Evolutionary conservation across 2,888 invertebrate genomes (phyloP).

Genomic region (Melinopterus prodromus): DNA sequence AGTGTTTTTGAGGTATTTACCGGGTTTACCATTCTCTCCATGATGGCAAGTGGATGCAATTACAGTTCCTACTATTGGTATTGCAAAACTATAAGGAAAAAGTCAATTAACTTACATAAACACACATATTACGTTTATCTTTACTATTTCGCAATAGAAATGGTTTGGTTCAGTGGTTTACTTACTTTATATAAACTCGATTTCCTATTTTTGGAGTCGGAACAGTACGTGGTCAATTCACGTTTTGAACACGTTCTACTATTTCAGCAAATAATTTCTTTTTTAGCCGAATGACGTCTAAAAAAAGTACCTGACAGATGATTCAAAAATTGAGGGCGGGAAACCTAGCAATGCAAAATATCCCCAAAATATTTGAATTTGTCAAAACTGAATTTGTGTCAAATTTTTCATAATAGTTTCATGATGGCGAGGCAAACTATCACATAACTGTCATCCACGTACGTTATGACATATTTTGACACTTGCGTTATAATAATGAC

Average conservation of each 20-base stretch:
- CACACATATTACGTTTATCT: not conserved
- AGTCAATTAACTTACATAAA: not conserved
- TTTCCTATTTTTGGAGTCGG: not conserved
- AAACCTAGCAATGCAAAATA: not conserved
- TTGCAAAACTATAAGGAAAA: not conserved
- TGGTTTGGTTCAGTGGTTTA: not conserved
- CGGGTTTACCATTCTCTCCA: conserved; percentile 17
- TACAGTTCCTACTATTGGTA: not conserved
- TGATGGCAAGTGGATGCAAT: not conserved
- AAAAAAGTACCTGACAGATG: not conserved
- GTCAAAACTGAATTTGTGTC: not conserved
- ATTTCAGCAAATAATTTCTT: not conserved
- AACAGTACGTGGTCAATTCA: not conserved
- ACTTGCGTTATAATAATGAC: too few relatives aligned
- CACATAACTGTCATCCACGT: too few relatives aligned
- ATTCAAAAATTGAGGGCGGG: not conserved
- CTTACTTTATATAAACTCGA: not conserved
- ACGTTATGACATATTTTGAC: too few relatives aligned
- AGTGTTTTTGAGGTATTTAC: conserved; percentile 15
- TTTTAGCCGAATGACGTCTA: not conserved
- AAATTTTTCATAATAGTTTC: too few relatives aligned
- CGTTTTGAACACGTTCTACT: not conserved
- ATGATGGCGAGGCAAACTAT: too few relatives aligned
- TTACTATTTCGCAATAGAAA: not conserved
- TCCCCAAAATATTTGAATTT: not conserved